phyloP scores from a whole-genome alignment of 2,797 vertebrate genomes.

The Phataginus tetradactyla region DNA sequence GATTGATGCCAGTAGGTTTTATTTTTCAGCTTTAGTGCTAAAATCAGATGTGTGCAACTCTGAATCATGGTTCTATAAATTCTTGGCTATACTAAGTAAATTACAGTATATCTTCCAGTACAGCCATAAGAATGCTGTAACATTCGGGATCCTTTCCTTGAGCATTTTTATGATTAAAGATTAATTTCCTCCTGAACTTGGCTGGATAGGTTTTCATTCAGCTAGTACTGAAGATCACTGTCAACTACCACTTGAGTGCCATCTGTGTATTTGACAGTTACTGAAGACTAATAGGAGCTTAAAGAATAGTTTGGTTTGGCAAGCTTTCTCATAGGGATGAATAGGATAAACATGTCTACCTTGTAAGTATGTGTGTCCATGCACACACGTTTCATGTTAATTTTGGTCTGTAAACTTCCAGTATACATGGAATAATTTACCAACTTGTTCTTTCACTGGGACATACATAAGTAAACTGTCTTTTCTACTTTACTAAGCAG shows the following conservation, averaged over 20 bases:
- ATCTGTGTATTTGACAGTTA: slow-evolving; percentile 52
- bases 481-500: slow-evolving; percentile 44
- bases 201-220: slow-evolving; percentile 71
- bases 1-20: slow-evolving; percentile 68
- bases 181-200: slow-evolving; percentile 76
- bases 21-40: slow-evolving; percentile 64
- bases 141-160: slow-evolving; percentile 66
- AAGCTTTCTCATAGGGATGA: slow-evolving; percentile 18
- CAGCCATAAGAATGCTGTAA: slow-evolving; percentile 62
- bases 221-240: slow-evolving; percentile 13
- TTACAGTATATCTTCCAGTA: slow-evolving; percentile 76
- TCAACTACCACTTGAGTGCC: slow-evolving; percentile 40
- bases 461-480: neutral
- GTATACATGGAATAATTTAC: slow-evolving; percentile 40
- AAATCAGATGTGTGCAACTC: slow-evolving; percentile 69
- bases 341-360: slow-evolving; percentile 22
- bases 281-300: slow-evolving; percentile 19
- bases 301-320: slow-evolving; percentile 37
- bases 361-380: slow-evolving; percentile 44
- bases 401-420: slow-evolving; percentile 18
- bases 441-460: neutral
- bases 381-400: slow-evolving; percentile 23
- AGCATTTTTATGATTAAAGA: slow-evolving; percentile 73
- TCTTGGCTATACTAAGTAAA: slow-evolving; percentile 77
- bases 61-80: slow-evolving; percentile 73